These are phyloP conservation scores for Paraplagusia blochii DNA, from an alignment of 2,113 vertebrate species.

Conservation along the genomic window DNA sequence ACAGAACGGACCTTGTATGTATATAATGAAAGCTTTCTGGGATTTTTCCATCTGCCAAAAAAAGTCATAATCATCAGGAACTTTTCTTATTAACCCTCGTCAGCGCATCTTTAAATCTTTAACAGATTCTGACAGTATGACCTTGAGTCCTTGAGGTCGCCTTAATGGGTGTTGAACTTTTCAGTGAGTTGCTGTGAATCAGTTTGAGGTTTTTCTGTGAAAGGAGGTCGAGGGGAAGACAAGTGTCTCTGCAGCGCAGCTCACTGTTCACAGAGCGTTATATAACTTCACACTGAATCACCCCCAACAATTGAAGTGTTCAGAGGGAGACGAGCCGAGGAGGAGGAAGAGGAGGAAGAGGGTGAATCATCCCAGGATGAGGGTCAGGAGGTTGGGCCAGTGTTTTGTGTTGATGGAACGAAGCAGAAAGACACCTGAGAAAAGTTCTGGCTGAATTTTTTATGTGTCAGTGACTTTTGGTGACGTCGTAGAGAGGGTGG, in stretches of 20 bases:
- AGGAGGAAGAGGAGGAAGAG: background rate
- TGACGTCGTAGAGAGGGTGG: too few relatives aligned
- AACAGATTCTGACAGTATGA: too few relatives aligned
- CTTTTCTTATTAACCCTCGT: too few relatives aligned
- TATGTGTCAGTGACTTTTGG: too few relatives aligned
- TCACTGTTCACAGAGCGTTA: slow-evolving; percentile 5
- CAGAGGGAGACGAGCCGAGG: slow-evolving; percentile 1
- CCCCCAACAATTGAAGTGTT: slow-evolving; percentile 7
- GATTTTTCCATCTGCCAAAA: too few relatives aligned
- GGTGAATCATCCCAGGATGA: background rate
- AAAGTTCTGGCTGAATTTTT: slow-evolving; percentile 24
- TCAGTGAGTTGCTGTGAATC: too few relatives aligned
- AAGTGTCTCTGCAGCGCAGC: slow-evolving; percentile 13
- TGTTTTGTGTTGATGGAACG: background rate
- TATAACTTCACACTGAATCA: slow-evolving; percentile 50
- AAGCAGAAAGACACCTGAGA: slow-evolving; percentile 1
- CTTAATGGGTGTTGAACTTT: too few relatives aligned
- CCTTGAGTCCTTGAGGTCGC: too few relatives aligned
- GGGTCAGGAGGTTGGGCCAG: background rate
- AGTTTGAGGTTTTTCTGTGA: background rate
- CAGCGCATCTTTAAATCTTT: too few relatives aligned
- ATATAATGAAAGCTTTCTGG: too few relatives aligned
- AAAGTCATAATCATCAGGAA: too few relatives aligned
- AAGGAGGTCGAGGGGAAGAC: background rate
- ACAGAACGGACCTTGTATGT: too few relatives aligned